phyloP scores from a whole-genome alignment of 2,797 vertebrate genomes.

The Acropternis orthonyx region DNA sequence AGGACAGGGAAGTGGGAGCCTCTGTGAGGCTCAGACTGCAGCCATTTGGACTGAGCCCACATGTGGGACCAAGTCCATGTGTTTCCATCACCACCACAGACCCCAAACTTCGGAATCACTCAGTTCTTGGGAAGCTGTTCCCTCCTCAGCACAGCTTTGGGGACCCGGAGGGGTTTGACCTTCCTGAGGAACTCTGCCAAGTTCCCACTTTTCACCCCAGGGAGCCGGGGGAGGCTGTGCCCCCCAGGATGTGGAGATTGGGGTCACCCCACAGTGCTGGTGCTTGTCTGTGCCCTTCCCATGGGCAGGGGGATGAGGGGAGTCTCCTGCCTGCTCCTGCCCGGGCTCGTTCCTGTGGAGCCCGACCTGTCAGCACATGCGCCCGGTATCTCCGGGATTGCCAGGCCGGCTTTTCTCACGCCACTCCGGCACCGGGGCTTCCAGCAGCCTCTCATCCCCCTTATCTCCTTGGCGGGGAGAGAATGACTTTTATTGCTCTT shows the following conservation, averaged over 20 bases:
- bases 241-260: accelerated
- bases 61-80: accelerated
- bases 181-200: background rate
- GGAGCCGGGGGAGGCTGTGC: background rate
- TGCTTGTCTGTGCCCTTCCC: background rate
- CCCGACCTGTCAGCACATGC: background rate
- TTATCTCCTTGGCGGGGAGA: constrained; percentile 32
- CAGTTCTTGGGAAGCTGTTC: background rate
- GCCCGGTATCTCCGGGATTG: background rate
- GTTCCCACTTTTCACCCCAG: background rate
- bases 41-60: background rate
- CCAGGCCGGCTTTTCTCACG: constrained; percentile 16
- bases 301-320: background rate
- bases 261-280: background rate
- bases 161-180: too few relatives aligned
- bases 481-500: background rate
- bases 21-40: background rate
- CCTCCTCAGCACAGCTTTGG: background rate
- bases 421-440: background rate
- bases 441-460: constrained; percentile 3
- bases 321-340: background rate
- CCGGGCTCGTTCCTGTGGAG: accelerated
- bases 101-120: accelerated
- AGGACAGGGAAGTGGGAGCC: accelerated
- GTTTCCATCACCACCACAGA: background rate